phyloP scores from a whole-genome alignment of 1,140 invertebrate genomes.

The Limonius californicus region DNA sequence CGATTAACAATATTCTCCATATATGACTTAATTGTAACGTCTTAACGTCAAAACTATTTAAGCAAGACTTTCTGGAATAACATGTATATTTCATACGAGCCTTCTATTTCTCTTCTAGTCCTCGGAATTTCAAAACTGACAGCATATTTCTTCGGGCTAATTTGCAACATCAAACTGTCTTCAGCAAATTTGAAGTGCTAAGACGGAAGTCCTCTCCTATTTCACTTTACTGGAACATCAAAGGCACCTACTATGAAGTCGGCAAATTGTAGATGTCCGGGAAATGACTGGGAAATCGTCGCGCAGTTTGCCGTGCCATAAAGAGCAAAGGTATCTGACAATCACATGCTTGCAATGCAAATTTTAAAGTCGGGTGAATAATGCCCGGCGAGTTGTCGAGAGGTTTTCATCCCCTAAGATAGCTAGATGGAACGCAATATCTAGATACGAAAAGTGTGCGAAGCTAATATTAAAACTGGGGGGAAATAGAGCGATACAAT shows the following conservation, averaged over 20 bases:
- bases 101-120: no score
- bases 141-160: no score
- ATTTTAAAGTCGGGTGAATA: neutral
- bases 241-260: neutral
- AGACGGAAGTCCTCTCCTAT: neutral
- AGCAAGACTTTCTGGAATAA: no score
- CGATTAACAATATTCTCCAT: no score
- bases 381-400: no score
- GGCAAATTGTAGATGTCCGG: constrained; percentile 1
- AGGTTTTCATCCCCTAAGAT: no score
- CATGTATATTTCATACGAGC: no score
- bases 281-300: constrained; percentile 1
- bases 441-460: neutral
- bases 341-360: neutral
- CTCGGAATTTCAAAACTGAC: no score
- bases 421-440: neutral
- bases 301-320: neutral
- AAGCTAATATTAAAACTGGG: no score
- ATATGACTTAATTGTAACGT: no score
- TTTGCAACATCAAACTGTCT: neutral
- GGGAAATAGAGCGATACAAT: no score
- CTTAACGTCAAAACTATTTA: no score
- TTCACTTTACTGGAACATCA: neutral
- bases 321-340: neutral
- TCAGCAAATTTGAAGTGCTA: neutral